A percentile compares a stretch with the other conserved stretches of the same genome.
These are phyloP conservation scores for Chironex yamaguchii DNA, from an alignment of 30 jellyfish, hydroid and myxozoan genomes.

Conservation along the genomic window DNA sequence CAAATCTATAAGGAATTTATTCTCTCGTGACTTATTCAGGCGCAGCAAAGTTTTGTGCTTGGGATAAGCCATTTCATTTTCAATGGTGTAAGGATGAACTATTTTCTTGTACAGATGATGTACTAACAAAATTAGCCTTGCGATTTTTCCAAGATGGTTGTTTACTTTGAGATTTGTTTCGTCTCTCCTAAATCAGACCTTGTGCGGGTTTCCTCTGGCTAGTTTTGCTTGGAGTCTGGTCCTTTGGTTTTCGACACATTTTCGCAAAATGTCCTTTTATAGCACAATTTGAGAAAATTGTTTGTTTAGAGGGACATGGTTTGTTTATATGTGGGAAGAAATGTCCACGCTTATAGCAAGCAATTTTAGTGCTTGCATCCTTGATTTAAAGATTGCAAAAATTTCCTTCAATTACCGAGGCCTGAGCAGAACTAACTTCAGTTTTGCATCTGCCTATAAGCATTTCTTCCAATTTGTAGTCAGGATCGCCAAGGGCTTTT, in stretches of 20 bases:
- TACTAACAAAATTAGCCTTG: too few species aligned
- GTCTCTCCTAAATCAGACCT: too few species aligned
- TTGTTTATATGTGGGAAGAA: conserved; percentile 1
- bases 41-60: too few species aligned
- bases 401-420: conserved; percentile 42
- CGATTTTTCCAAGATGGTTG: too few species aligned
- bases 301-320: conserved; percentile 50
- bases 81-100: too few species aligned
- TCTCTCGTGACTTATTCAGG: too few species aligned
- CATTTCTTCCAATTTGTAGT: conserved; percentile 10
- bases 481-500: conserved; percentile 49
- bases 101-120: too few species aligned
- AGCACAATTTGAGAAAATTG: conserved; percentile 43
- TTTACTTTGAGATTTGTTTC: too few species aligned
- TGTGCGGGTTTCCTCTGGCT: neutral
- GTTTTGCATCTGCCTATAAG: conserved; percentile 14
- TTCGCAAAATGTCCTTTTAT: conserved; percentile 54
- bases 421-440: conserved; percentile 39
- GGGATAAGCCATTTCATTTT: too few species aligned
- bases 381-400: conserved; percentile 15
- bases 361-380: conserved; percentile 13
- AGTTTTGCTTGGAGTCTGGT: neutral
- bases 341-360: conserved; percentile 33
- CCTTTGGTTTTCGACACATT: conserved; percentile 5
- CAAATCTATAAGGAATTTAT: too few species aligned